Evolutionary conservation across 37 sponge, comb jelly and placozoan genomes (phyloP).

Genomic region (Tethya wilhelma): DNA sequence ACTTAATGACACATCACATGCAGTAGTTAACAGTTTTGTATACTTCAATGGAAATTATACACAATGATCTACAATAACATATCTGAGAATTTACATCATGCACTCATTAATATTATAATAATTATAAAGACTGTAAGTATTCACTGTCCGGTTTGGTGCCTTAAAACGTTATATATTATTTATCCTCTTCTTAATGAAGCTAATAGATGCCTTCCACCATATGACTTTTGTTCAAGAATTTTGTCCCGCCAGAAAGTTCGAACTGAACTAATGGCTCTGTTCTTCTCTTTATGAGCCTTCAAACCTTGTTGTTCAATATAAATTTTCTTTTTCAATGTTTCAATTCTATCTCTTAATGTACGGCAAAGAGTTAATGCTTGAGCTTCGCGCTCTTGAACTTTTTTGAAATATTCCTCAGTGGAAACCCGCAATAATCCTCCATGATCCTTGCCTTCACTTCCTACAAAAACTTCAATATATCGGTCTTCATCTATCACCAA

Average conservation of each 20-base stretch:
- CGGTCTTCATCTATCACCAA: neutral
- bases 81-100: no score
- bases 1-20: no score
- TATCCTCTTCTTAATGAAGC: neutral
- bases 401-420: neutral
- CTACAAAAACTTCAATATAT: neutral
- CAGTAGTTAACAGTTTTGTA: no score
- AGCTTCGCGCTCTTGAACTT: neutral
- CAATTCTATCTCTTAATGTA: neutral
- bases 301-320: neutral
- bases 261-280: neutral
- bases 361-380: neutral
- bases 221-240: neutral
- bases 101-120: no score
- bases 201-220: neutral
- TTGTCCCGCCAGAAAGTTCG: neutral
- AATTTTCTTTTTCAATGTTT: neutral
- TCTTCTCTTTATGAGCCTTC: neutral
- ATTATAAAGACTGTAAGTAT: no score
- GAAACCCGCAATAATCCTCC: neutral
- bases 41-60: no score
- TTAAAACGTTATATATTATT: no score
- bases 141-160: no score
- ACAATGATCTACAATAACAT: no score
- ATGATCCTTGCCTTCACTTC: neutral